These are phyloP conservation scores for Stramonita haemastoma DNA, from an alignment of 2,888 invertebrate genomes.

Conservation along the genomic window DNA sequence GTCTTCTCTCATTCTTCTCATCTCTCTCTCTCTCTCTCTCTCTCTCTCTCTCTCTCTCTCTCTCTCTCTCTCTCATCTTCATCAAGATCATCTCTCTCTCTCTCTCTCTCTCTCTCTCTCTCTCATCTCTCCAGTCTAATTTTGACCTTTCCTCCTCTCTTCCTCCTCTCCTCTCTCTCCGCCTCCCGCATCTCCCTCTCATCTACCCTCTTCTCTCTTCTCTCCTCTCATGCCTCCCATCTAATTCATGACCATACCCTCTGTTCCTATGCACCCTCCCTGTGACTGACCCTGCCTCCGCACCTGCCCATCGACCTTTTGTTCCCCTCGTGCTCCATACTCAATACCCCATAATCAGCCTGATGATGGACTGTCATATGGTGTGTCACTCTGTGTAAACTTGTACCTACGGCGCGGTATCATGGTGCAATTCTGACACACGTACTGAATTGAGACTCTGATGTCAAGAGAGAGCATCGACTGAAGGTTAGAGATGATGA, in stretches of 20 bases:
- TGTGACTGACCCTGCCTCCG: neutral
- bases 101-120: neutral
- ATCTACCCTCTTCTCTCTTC: too few relatives aligned
- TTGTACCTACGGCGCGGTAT: too few relatives aligned
- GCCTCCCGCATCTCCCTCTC: neutral
- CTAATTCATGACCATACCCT: too few relatives aligned
- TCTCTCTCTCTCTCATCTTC: neutral
- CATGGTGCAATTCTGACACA: too few relatives aligned
- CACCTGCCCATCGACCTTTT: neutral
- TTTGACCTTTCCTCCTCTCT: neutral
- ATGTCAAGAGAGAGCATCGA: too few relatives aligned
- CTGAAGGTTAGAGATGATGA: too few relatives aligned
- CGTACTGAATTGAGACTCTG: too few relatives aligned
- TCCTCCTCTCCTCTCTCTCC: neutral
- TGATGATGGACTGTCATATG: too few relatives aligned
- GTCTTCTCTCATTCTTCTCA: neutral
- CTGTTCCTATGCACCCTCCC: too few relatives aligned
- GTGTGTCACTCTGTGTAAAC: too few relatives aligned
- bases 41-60: neutral
- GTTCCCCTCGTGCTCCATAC: neutral
- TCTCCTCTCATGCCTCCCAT: neutral
- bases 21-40: neutral
- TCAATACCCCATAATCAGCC: too few relatives aligned
- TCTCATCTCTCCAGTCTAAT: too few relatives aligned
- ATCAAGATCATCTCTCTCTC: neutral